A percentile compares a stretch with the other conserved stretches of the same genome.
These are phyloP conservation scores for Acrossocheilus fasciatus DNA, from an alignment of 2,797 vertebrate genomes.

Conservation along the genomic window DNA sequence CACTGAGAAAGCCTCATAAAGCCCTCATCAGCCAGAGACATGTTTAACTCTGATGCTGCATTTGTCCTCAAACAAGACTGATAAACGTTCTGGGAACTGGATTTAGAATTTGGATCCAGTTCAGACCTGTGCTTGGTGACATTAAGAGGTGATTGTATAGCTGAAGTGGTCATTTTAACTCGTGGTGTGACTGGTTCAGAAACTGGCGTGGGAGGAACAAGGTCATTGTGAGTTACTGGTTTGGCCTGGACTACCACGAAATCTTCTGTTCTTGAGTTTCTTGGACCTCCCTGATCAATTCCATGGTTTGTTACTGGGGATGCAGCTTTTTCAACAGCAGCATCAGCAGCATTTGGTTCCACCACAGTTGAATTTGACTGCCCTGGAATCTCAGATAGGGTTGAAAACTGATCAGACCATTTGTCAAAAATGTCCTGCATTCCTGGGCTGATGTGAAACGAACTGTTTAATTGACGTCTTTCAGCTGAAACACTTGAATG, in stretches of 20 bases:
- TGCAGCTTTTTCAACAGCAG: background rate
- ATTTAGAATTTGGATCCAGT: conserved; percentile 14
- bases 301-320: background rate
- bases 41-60: conserved; percentile 53
- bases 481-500: background rate
- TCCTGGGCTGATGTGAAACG: conserved; percentile 85
- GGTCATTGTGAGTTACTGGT: conserved; percentile 69
- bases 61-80: conserved; percentile 40
- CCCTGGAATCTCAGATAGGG: conserved; percentile 50
- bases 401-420: conserved; percentile 77
- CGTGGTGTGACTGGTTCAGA: conserved; percentile 74
- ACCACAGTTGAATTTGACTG: conserved; percentile 17
- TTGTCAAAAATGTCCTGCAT: conserved; percentile 89
- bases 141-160: conserved; percentile 68
- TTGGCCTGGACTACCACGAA: conserved; percentile 48
- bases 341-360: conserved; percentile 1
- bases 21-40: conserved; percentile 68
- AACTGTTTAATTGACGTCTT: conserved; percentile 59
- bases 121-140: background rate
- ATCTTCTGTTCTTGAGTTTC: conserved; percentile 46
- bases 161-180: conserved; percentile 74
- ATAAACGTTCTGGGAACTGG: conserved; percentile 22
- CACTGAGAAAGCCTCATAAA: conserved; percentile 86
- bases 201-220: conserved; percentile 84
- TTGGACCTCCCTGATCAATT: conserved; percentile 16